Evolutionary conservation across 2,888 invertebrate genomes (phyloP).

Genomic region (Busseola fusca): DNA sequence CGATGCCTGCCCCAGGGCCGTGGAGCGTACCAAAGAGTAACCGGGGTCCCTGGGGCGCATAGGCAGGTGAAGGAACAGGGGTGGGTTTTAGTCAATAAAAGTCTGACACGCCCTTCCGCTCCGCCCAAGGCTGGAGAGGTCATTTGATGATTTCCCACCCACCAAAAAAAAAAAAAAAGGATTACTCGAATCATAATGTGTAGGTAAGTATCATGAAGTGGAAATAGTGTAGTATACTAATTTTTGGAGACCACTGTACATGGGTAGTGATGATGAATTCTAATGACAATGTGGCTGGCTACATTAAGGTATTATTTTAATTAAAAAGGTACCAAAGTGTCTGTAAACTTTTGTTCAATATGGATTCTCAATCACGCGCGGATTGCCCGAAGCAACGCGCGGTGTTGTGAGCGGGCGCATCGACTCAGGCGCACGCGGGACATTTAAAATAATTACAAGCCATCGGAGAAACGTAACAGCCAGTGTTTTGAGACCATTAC

Average conservation of each 20-base stretch:
- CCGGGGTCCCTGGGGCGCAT: no score
- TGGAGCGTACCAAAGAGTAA: no score
- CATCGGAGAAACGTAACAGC: slow-evolving; percentile 87
- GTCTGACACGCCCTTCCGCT: no score
- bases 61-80: no score
- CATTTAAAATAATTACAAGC: slow-evolving; percentile 90
- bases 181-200: not conserved
- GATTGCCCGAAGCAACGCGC: slow-evolving; percentile 78
- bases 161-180: no score
- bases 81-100: no score
- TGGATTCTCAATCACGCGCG: slow-evolving; percentile 82
- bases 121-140: no score
- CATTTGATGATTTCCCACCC: no score
- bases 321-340: slow-evolving; percentile 48
- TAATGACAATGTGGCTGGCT: not conserved
- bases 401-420: slow-evolving; percentile 56
- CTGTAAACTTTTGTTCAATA: slow-evolving; percentile 76
- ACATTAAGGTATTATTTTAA: slow-evolving; percentile 38
- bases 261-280: not conserved
- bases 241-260: not conserved
- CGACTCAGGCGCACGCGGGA: slow-evolving; percentile 81
- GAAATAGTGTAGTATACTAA: not conserved
- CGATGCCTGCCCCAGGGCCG: no score
- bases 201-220: not conserved
- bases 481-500: slow-evolving; percentile 89